phyloP scores from a whole-genome alignment of 2,888 invertebrate genomes.

The Octonoba sinensis region DNA sequence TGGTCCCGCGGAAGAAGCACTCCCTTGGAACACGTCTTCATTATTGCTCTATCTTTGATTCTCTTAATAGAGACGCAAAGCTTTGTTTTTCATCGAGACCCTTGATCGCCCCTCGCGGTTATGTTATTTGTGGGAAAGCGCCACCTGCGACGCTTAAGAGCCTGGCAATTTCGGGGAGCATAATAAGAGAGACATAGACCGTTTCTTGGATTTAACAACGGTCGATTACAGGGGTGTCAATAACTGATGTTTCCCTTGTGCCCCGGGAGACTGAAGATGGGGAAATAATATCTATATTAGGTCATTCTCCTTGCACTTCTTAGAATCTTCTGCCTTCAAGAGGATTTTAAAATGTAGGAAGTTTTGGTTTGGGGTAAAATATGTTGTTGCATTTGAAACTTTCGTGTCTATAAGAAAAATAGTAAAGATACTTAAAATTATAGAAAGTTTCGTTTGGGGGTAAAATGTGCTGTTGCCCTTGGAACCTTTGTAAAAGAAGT shows the following conservation, averaged over 20 bases:
- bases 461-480: too few species aligned
- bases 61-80: conserved; percentile 27
- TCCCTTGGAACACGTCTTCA: too few species aligned
- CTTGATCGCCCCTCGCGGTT: conserved; percentile 14
- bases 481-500: too few species aligned
- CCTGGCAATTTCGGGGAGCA: conserved; percentile 30
- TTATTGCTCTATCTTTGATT: neutral
- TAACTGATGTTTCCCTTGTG: conserved; percentile 21
- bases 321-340: too few species aligned
- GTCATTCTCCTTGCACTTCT: conserved; percentile 4
- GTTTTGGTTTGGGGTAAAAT: too few species aligned
- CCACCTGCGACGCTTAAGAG: conserved; percentile 48
- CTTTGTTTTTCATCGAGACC: neutral
- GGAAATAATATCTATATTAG: conserved; percentile 54
- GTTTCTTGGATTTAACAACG: conserved; percentile 42
- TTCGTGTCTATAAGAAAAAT: too few species aligned
- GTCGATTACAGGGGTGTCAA: conserved; percentile 49
- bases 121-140: conserved; percentile 35
- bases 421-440: too few species aligned
- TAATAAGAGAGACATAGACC: conserved; percentile 37
- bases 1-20: too few species aligned
- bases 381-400: too few species aligned
- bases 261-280: conserved; percentile 7
- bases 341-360: too few species aligned
- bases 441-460: too few species aligned